phyloP scores from a whole-genome alignment of 2,888 invertebrate species.

The Cephus rjabovi region DNA sequence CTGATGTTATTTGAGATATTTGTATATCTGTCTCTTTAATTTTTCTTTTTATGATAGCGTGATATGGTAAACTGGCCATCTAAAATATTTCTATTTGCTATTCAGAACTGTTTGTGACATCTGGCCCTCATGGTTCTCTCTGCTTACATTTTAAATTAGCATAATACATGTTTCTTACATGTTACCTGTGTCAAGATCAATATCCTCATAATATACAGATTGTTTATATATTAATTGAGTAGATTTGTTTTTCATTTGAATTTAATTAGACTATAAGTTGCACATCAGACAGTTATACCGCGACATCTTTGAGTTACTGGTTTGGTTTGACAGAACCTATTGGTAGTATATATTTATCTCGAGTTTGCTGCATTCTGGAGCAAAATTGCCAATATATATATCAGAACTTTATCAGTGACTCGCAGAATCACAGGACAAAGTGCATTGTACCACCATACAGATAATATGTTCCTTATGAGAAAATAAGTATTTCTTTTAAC shows the following conservation, averaged over 20 bases:
- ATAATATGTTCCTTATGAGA: background rate
- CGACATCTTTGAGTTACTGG: background rate
- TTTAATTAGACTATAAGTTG: background rate
- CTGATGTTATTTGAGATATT: background rate
- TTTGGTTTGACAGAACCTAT: background rate
- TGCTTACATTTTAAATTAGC: background rate
- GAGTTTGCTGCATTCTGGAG: background rate
- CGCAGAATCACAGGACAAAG: background rate
- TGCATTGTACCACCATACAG: background rate
- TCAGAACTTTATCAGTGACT: background rate
- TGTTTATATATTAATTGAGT: background rate
- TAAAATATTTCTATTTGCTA: background rate
- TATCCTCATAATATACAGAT: background rate
- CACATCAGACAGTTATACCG: background rate
- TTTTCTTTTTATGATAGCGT: background rate
- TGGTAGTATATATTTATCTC: background rate
- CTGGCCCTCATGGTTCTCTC: background rate
- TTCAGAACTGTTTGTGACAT: background rate
- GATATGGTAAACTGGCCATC: background rate
- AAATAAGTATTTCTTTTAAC: background rate
- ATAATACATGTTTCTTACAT: background rate
- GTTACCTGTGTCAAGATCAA: background rate
- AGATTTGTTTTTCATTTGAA: background rate
- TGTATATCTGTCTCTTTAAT: conserved; percentile 1
- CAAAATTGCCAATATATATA: background rate